Base-by-base conservation (phyloP, 2,113 vertebrate genomes). In the Hydrochoerus hydrochaeris region DNA sequence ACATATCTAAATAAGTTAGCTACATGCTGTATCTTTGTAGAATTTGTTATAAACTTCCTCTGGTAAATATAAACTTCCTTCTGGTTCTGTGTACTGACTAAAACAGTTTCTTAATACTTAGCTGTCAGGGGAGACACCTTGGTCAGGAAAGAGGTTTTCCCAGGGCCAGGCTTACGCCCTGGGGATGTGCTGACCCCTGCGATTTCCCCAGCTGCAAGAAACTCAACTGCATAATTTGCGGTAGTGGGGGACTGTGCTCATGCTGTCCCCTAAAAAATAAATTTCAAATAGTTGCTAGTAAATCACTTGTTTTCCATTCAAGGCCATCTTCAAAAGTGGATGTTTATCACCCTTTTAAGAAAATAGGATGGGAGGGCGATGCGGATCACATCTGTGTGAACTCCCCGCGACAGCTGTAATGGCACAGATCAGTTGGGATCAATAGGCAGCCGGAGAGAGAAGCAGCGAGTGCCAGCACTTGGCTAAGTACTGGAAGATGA, bases 201-300 rank as follows among this genome's bases (percentile, higher is more conserved):
- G 14, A 16, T 54, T 54, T 54, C 13, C 54, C 54, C 54, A 54
- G 7, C 4, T 54, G 54, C 7, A 14, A 14, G 54, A 54, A 16
- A 54, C 54, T 54, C 54, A 17, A 54, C 54, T 54, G 54, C 54
- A 54, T 54, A 54, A 54, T 54, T 54, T 54, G 54, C 16, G 54
- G 54, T 54, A 54, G 54, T 16, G 4, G 54, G 54, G 54, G 54
- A 54, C 54, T 54, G 54, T 2, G 54, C 7, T 54, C 54, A 7
- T 17, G 54, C 54, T 54, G 2, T 54, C 54, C 52, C 52, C 52
- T 54, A 16, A 46, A 46, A 46, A n/a, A n/a, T n/a, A n/a, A n/a
- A n/a, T 97, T 97, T 71, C 9, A 85, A 22, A n/a, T 32, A 78
- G 10, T 73, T 94, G 24, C 84, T 75, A 58, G 16, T 60, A 91